These are phyloP conservation scores for Helostoma temminkii DNA, from an alignment of 2,797 vertebrate species.

Conservation along the genomic window DNA sequence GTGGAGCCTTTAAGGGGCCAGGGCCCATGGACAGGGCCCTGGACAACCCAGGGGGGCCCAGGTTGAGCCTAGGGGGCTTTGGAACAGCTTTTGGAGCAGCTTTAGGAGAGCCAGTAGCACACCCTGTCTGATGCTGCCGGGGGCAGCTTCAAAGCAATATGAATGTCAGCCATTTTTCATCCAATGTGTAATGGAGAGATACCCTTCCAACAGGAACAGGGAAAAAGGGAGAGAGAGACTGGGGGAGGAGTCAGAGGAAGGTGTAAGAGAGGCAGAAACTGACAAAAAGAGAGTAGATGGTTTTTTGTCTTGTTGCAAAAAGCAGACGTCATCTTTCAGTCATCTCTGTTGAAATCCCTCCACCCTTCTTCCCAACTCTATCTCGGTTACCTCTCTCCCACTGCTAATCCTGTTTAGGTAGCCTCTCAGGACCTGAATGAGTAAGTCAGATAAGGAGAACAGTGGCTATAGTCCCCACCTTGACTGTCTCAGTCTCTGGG, in stretches of 20 bases:
- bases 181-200: conserved; percentile 76
- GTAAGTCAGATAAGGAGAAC: conserved; percentile 46
- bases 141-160: conserved; percentile 83
- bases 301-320: conserved; percentile 10
- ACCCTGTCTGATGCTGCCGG: conserved; percentile 73
- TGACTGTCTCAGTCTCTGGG: conserved; percentile 45
- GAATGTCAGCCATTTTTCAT: conserved; percentile 85
- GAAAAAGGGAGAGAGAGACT: conserved; percentile 17
- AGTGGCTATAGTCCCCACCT: conserved; percentile 59
- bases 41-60: conserved; percentile 79
- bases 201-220: conserved; percentile 66
- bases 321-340: conserved; percentile 1
- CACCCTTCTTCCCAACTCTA: not conserved
- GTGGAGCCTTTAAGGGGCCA: conserved; percentile 86
- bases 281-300: conserved; percentile 14
- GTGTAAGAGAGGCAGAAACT: conserved; percentile 17
- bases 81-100: conserved; percentile 74
- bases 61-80: conserved; percentile 83
- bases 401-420: conserved; percentile 68
- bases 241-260: conserved; percentile 22
- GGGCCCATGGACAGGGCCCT: conserved; percentile 78
- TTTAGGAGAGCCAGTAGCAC: conserved; percentile 75
- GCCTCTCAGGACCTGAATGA: conserved; percentile 61
- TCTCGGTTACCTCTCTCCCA: not conserved
- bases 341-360: not conserved